Evolutionary conservation across 2,888 invertebrate species (phyloP).

Genomic region (Zeuzera pyrina): DNA sequence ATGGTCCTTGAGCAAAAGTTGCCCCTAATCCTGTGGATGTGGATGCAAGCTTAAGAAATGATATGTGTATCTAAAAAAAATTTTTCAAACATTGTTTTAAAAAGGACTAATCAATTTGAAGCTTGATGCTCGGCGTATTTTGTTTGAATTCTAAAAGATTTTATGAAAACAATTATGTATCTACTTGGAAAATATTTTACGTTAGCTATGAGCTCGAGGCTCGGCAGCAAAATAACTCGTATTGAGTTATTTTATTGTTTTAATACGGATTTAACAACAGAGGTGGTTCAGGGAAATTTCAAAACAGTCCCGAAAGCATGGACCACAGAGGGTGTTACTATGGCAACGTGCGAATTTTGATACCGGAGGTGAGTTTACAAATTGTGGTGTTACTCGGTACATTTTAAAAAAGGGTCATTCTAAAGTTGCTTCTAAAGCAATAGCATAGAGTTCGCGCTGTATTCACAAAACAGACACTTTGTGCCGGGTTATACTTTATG

Average conservation of each 20-base stretch:
- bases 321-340: conserved; percentile 60
- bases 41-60: no score
- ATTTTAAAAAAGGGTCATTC: conserved; percentile 21
- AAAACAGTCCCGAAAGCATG: conserved; percentile 50
- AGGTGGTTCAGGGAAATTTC: conserved; percentile 42
- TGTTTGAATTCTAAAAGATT: no score
- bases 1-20: no score
- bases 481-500: conserved; percentile 32
- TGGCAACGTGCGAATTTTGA: conserved; percentile 54
- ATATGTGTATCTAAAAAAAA: no score
- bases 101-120: no score
- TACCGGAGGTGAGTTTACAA: conserved; percentile 46
- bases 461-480: conserved; percentile 23
- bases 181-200: conserved; percentile 35
- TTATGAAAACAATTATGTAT: conserved; percentile 4
- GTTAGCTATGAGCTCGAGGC: conserved; percentile 25
- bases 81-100: no score
- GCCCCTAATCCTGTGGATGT: no score
- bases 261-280: conserved; percentile 55
- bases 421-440: not conserved
- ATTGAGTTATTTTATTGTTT: conserved; percentile 55
- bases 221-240: conserved; percentile 21
- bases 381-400: conserved; percentile 33
- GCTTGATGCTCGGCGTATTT: no score
- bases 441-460: conserved; percentile 11